phyloP scores from a whole-genome alignment of 2,888 invertebrate species.

The Mongoloraphidia duomilia region DNA sequence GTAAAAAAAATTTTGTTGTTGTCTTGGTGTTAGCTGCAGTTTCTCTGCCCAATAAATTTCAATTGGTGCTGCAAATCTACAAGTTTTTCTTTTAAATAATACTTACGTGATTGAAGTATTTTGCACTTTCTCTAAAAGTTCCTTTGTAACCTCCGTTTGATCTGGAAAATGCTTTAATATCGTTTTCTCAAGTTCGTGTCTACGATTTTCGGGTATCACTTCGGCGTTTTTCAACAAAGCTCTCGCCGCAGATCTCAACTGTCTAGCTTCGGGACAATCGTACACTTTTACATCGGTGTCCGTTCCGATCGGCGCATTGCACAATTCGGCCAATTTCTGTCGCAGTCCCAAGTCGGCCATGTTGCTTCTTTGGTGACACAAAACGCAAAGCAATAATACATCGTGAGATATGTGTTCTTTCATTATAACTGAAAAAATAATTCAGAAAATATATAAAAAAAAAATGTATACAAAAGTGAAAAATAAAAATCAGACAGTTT shows the following conservation, averaged over 20 bases:
- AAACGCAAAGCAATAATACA: slow-evolving; percentile 53
- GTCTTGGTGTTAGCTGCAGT: too few relatives aligned
- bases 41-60: too few relatives aligned
- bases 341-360: slow-evolving; percentile 45
- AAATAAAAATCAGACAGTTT: neutral
- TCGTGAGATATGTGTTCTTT: slow-evolving; percentile 74
- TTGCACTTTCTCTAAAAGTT: slow-evolving; percentile 35
- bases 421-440: slow-evolving; percentile 43
- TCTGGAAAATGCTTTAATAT: slow-evolving; percentile 37
- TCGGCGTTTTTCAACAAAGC: slow-evolving; percentile 31
- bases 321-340: slow-evolving; percentile 38
- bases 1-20: too few relatives aligned
- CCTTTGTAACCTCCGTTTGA: slow-evolving; percentile 29
- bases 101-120: slow-evolving; percentile 35
- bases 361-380: slow-evolving; percentile 58
- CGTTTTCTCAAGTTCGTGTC: slow-evolving; percentile 31
- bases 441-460: neutral
- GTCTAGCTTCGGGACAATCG: slow-evolving; percentile 22
- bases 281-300: neutral
- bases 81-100: slow-evolving; percentile 6
- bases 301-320: slow-evolving; percentile 46
- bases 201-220: slow-evolving; percentile 37
- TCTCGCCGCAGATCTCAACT: slow-evolving; percentile 42
- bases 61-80: too few relatives aligned
- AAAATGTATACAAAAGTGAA: neutral